Evolutionary conservation across 2,113 vertebrate species (phyloP), one percentile per base, ranked within the genome.

Genomic region (Leptodactylus fuscus): DNA sequence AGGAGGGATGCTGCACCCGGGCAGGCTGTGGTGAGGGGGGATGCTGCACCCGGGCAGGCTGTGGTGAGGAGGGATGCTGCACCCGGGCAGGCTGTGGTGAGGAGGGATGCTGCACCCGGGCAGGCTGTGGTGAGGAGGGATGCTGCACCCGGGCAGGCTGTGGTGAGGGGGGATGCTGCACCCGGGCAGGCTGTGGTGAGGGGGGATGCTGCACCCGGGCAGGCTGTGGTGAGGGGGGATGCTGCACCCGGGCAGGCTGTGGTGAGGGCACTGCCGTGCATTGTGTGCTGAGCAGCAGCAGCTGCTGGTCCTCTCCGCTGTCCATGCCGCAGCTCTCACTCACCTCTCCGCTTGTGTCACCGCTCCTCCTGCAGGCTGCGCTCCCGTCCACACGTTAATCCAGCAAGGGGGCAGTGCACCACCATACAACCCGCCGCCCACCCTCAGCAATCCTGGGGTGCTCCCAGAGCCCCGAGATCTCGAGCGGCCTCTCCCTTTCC

Each of bases 301-400:
- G 41, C 41, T 12, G 58, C 22, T 6, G 9, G 9, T 27, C n/a
- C n/a, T n/a, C n/a, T n/a, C n/a, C n/a, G n/a, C n/a, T 62, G 58
- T 74, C 7, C 48, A 3, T 27, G 41, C 48, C 44, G 73, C 46
- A 48, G 27, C 12, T 67, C 65, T 55, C 67, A 36, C 22, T 3
- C 3, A 34, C 75, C 60, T 70, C 69, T 74, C 12, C 8, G 22
- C 24, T 83, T 20, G 24, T 74, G 69, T 74, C 48, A 55, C 38
- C 10, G 71, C 82, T 85, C 82, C 82, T 85, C 82, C 82, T 38
- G 82, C 73, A 36, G 82, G 71, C 82, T 60, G 81, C 70, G 69
- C 81, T 83, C 77, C 75, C 44, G 62, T 79, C 18, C 83, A 29
- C 75, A 65, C 75, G 10, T 44, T 27, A 78, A 69, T 77, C 82